Evolutionary conservation across 1,140 invertebrate species (phyloP).

Genomic region (Drosophila dunni): DNA sequence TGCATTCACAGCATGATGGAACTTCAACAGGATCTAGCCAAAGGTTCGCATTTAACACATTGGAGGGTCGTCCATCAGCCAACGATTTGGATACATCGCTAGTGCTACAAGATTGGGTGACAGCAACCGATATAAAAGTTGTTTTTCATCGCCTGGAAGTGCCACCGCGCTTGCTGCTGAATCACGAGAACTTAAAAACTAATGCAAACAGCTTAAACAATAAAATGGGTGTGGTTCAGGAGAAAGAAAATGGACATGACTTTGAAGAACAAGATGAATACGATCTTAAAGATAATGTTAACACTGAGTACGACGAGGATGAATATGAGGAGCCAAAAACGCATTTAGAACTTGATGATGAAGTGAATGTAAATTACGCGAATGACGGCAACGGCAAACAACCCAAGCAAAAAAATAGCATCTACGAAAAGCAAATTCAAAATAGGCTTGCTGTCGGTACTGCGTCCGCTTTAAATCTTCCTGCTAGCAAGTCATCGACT

Average conservation of each 20-base stretch:
- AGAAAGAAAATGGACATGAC: conserved; percentile 73
- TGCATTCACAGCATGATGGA: conserved; percentile 90
- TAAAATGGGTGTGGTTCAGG: conserved; percentile 73
- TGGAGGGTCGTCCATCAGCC: conserved; percentile 97
- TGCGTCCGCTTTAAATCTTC: conserved; percentile 24
- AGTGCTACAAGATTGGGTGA: conserved; percentile 99
- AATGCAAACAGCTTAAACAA: conserved; percentile 84
- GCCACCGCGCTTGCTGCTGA: conserved; percentile 84
- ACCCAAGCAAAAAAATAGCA: conserved; percentile 66
- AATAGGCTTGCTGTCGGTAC: conserved; percentile 75
- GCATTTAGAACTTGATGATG: conserved; percentile 76
- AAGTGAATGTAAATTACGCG: conserved; percentile 78
- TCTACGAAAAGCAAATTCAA: conserved; percentile 77
- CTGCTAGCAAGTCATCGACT: conserved; percentile 33
- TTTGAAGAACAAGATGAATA: conserved; percentile 72
- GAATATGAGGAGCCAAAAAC: conserved; percentile 83
- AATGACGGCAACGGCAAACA: conserved; percentile 68
- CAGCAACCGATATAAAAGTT: conserved; percentile 97
- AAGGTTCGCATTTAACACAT: conserved; percentile 97
- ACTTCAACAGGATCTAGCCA: conserved; percentile 86
- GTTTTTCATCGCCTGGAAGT: conserved; percentile 95
- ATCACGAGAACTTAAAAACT: conserved; percentile 76
- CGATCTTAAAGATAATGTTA: conserved; percentile 82
- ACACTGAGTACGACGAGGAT: conserved; percentile 78
- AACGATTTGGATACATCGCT: conserved; percentile 97